Evolutionary conservation across 2,888 invertebrate genomes (phyloP), one percentile per base, ranked within the genome.

Genomic region (Capitulum mitella): DNA sequence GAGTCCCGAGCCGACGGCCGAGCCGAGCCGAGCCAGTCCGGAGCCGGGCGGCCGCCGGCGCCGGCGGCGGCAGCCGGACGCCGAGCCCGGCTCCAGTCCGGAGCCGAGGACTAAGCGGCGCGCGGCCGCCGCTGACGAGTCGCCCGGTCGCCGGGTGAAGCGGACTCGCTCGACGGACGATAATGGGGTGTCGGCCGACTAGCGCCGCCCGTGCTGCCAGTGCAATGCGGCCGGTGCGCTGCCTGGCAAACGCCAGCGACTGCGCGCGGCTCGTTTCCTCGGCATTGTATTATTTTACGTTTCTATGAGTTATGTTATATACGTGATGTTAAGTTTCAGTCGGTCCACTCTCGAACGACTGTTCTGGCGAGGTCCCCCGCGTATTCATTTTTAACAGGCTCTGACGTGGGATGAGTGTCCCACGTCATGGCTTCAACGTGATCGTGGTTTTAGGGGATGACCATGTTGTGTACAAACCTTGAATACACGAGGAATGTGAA

Each of bases 281-380:
- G 16, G 16, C 64, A 64, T 37, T 32, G 64, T 37, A 64, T 37
- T 37, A 37, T 64, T 32, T 64, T 64, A 64, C 64, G 64, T 64
- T 64, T 64, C 64, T 64, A 64, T 37, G 22, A 64, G 64, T 37
- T 22, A 22, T 64, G 64, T 64, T 64, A 64, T 64, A 64, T 64
- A 37, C 22, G 64, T 61, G 61, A 37, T 64, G 64, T 64, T 64
- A 64, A 37, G 64, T 64, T 61, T 64, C 64, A 26, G n/a, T 34
- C 34, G 16, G 64, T 34, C 19, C 19, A 22, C 34, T 64, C 64
- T 12, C 32, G 22, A 64, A 37, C n/a, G 5, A n/a, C 37, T 34
- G n/a, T n/a, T 19, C 19, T 54, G 26, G 26, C 54, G 54, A 34
- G 19, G 22, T 22, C 37, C 22, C 37, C 34, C 64, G 19, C 64